Evolutionary conservation across 2,888 invertebrate genomes (phyloP), one percentile per base, ranked within the genome.

Genomic region (Drosophila quinaria): DNA sequence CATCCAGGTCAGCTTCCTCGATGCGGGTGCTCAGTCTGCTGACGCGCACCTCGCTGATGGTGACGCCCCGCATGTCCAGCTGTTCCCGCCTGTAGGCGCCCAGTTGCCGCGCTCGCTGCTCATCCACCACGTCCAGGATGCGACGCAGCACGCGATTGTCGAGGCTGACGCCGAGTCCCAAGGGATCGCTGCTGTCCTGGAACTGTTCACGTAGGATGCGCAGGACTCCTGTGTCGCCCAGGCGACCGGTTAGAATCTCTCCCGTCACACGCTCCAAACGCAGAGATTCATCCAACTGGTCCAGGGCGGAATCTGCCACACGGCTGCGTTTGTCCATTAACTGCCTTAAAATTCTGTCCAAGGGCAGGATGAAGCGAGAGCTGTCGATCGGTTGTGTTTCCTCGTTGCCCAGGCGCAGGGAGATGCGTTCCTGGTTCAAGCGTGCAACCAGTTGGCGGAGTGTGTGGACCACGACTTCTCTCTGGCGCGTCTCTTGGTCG

Each of bases 371-470:
- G 4, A 50, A 47, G 52, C 94, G 94, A 55, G 95, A 94, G 31
- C 94, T 93, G 92, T 94, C 95, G 2, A 95, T 94, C 51, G 94
- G 92, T 64, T 94, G 88, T 31, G 15, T 31, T 19, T 58, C 71
- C 9, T 50, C 67, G 15, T 42, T 50, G 94, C 5, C 94, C 46
- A 95, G 93, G 58, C 94, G 95, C 86, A 95, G 94, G 8, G 95
- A 94, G 37, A 96, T 92, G 88, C 96, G 95, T 90, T 96, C 96
- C 92, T 96, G 93, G 88, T 96, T 95, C 89, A 96, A 96, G 93
- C 95, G 95, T 51, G 95, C 94, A 75, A 96, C 78, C 10, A 96
- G 87, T 91, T 96, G 95, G 87, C 95, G 96, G 81, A 95, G 94
- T 62, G 94, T 91, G 87, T 94, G 95, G 92, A 95, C 94, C 87